Conservation (phyloP, 1,140 invertebrate genomes). For the Ceratitis capitata region DNA sequence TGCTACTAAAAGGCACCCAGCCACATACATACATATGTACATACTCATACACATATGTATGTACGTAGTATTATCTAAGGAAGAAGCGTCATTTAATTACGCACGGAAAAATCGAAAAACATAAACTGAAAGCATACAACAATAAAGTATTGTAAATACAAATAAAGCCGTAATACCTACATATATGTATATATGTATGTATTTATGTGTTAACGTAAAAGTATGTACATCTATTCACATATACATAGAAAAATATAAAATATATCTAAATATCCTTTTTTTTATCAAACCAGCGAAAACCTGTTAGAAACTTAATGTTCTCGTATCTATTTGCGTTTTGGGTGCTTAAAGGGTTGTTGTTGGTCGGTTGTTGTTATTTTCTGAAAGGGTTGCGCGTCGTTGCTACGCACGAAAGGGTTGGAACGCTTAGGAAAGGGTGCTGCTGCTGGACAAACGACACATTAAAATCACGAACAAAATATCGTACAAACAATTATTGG, state of each 20-base stretch:
- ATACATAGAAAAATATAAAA: not conserved
- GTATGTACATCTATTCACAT: not conserved
- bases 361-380: too few relatives aligned
- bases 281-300: not conserved
- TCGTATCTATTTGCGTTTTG: not conserved
- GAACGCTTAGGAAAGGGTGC: too few relatives aligned
- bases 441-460: not conserved
- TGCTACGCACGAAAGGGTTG: not conserved
- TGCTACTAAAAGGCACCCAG: not conserved
- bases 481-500: not conserved
- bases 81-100: not conserved
- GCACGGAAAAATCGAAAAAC: not conserved
- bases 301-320: not conserved
- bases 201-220: not conserved
- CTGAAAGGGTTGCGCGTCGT: conserved; percentile 12
- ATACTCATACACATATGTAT: too few relatives aligned
- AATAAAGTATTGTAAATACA: not conserved
- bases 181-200: not conserved
- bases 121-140: not conserved
- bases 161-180: not conserved
- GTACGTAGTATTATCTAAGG: too few relatives aligned
- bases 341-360: not conserved
- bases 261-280: not conserved
- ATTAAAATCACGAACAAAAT: conserved; percentile 11
- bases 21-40: too few relatives aligned